These are phyloP conservation scores for Sitobion miscanthi DNA, from an alignment of 1,140 invertebrate species.

Conservation along the genomic window DNA sequence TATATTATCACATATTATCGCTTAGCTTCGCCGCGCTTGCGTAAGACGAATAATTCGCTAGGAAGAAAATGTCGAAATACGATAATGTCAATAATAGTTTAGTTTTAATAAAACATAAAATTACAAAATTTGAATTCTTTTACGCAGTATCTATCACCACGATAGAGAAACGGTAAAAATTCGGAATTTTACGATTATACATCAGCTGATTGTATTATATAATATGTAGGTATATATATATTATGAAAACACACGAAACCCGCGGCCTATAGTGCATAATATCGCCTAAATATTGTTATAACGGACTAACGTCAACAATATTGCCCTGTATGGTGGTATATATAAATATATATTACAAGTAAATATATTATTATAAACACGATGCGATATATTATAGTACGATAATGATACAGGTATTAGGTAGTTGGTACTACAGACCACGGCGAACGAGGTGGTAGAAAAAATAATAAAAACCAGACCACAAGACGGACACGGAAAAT, in stretches of 20 bases:
- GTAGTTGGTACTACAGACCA: neutral
- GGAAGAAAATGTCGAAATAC: neutral
- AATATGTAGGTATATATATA: neutral
- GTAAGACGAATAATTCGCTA: neutral
- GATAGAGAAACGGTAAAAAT: neutral
- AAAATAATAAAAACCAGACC: conserved; percentile 33
- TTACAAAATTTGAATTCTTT: neutral
- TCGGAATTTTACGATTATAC: neutral
- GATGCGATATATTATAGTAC: neutral
- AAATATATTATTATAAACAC: neutral
- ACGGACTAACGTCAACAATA: neutral
- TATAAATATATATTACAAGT: neutral
- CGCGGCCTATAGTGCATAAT: neutral
- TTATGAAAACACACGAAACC: neutral
- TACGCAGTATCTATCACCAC: neutral
- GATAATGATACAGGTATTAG: neutral
- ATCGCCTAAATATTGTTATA: neutral
- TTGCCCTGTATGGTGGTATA: neutral
- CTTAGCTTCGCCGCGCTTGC: neutral
- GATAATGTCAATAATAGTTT: neutral
- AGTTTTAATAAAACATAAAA: neutral
- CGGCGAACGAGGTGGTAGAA: neutral
- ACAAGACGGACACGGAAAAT: conserved; percentile 5
- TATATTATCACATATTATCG: neutral
- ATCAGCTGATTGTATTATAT: neutral